Percentiles rank a stretch among this genome's conserved stretches.
Evolutionary conservation across 2,113 vertebrate species (phyloP).

Genomic region (Anoura caudifer): DNA sequence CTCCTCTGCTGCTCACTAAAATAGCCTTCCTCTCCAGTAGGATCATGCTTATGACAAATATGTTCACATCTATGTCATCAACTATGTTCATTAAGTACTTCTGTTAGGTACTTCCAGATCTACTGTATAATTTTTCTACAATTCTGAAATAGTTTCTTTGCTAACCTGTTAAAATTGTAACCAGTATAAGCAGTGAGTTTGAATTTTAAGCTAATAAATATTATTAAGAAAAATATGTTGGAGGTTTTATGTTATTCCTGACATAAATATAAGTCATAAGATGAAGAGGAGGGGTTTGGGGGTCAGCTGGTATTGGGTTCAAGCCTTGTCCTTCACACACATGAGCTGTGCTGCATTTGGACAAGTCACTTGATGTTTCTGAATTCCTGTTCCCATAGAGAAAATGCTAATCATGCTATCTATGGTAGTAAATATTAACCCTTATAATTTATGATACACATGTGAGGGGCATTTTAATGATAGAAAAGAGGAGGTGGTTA

Average conservation of each 20-base stretch:
- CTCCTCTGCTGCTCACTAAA: not conserved
- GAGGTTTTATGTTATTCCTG: not conserved
- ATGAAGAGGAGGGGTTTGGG: not conserved
- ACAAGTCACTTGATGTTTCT: not conserved
- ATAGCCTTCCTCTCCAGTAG: not conserved
- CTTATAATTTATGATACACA: not conserved
- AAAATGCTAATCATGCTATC: not conserved
- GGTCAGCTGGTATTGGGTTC: not conserved
- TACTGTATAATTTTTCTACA: not conserved
- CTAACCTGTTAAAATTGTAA: not conserved
- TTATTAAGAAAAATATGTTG: not conserved
- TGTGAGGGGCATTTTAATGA: not conserved
- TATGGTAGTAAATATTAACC: not conserved
- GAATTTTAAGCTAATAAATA: not conserved
- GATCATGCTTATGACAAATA: not conserved
- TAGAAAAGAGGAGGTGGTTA: not conserved
- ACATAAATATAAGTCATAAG: not conserved
- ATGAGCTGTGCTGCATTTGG: rapidly evolving
- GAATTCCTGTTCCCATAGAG: not conserved
- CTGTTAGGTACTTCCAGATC: not conserved
- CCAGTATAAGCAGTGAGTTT: not conserved
- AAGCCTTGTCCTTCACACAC: not conserved
- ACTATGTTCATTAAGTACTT: not conserved
- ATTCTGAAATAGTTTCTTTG: not conserved
- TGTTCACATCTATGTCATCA: not conserved